Percentiles rank a stretch among this genome's conserved stretches.
phyloP scores from a whole-genome alignment of 2,797 vertebrate species.

The Euphonia xanthogaster region DNA sequence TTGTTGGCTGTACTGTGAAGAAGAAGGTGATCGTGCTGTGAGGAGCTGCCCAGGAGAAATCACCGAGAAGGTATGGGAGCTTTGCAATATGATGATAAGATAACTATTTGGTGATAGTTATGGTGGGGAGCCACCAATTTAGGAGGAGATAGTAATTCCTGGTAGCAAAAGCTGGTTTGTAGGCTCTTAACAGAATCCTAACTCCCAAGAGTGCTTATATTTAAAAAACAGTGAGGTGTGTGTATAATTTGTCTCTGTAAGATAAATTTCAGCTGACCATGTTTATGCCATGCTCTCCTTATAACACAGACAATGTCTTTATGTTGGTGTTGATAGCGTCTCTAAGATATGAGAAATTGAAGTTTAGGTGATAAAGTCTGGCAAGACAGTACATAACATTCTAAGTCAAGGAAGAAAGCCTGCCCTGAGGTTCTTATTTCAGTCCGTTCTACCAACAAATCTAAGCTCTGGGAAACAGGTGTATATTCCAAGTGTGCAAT shows the following conservation, averaged over 20 bases:
- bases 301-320: background rate
- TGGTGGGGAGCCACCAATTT: background rate
- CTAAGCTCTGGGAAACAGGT: background rate
- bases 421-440: background rate
- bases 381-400: background rate
- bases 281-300: background rate
- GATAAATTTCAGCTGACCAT: background rate
- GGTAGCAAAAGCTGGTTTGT: background rate
- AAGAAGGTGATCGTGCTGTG: too few relatives aligned
- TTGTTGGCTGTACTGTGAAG: too few relatives aligned
- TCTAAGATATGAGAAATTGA: background rate
- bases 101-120: background rate
- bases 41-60: too few relatives aligned
- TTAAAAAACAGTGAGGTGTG: background rate
- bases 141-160: background rate
- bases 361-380: background rate
- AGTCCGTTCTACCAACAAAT: background rate
- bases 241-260: background rate
- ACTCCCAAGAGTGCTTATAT: background rate
- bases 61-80: too few relatives aligned
- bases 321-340: fast-evolving
- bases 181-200: background rate
- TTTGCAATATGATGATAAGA: too few relatives aligned
- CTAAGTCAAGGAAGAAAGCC: background rate
- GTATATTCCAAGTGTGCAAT: background rate